Evolutionary conservation across 2,888 invertebrate species (phyloP), one percentile per base, ranked within the genome.

Genomic region (Alviniconcha strummeri): DNA sequence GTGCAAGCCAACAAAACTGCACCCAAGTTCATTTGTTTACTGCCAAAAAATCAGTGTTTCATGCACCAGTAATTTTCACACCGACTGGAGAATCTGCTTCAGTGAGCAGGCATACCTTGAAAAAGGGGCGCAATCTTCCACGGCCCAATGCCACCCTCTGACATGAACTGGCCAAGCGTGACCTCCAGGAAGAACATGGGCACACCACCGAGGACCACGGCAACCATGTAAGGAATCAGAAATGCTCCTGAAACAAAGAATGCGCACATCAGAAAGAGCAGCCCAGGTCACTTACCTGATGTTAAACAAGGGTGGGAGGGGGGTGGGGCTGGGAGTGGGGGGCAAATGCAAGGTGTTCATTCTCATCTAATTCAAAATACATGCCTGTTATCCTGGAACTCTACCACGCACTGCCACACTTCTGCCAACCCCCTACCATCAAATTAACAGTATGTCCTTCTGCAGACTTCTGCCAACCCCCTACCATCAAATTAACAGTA

Each of bases 141-240:
- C 9, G 97, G 97, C 86, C 97, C 97, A 88, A 98, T 97, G 67
- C 98, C 98, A 82, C 98, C 98, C 89, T 97, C 96, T 86, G 97
- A 96, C 76, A 98, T 98, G 93, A 97, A 98, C 94, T 98, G 98
- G 60, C 98, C 98, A 85, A 98, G 95, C 56, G 97, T 96, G 88
- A 98, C 95, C 94, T 98, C 98, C 97, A 98, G 97, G 93, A 97
- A 98, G 84, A 98, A 95, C 95, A 98, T 95, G 56, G 98, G 98
- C 87, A 98, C 96, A 85, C 98, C 98, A 93, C 98, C 98, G 89
- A 97, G 95, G 90, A 98, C 93, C 94, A 98, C 96, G 94, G 97
- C 97, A 94, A 98, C 96, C 94, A 97, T 96, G 94, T 98, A 98
- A 88, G 98, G 98, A 94, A 98, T 96, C 92, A 98, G 95, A 95